phyloP scores from a whole-genome alignment of 2,113 vertebrate species.

The Colaptes auratus region DNA sequence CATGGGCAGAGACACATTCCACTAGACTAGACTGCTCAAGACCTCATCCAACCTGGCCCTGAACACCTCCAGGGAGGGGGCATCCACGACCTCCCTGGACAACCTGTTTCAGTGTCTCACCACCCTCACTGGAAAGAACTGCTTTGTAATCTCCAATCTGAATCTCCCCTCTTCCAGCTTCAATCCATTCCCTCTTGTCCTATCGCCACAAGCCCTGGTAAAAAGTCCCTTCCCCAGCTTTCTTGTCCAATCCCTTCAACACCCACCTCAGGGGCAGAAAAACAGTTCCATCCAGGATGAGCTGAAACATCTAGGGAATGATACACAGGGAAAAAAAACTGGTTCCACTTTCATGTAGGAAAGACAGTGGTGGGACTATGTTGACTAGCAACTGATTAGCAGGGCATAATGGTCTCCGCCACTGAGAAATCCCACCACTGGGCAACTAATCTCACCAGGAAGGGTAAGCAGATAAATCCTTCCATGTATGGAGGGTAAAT shows the following conservation, averaged over 20 bases:
- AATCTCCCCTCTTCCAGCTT: too few species aligned
- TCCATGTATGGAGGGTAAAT: not conserved
- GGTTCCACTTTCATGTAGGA: rapidly evolving
- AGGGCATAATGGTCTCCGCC: not conserved
- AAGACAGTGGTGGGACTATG: not conserved
- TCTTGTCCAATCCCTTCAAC: not conserved
- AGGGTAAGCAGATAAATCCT: not conserved
- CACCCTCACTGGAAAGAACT: too few species aligned
- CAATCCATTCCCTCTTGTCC: too few species aligned
- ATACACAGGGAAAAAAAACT: not conserved
- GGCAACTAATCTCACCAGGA: not conserved
- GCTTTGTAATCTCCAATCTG: too few species aligned
- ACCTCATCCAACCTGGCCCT: too few species aligned
- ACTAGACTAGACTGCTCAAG: too few species aligned
- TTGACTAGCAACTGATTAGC: not conserved
- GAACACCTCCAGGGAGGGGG: too few species aligned
- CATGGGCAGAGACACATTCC: too few species aligned
- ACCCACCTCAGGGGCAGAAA: not conserved
- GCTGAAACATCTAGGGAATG: rapidly evolving
- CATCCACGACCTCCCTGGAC: too few species aligned
- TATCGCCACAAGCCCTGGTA: too few species aligned
- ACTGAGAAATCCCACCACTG: not conserved
- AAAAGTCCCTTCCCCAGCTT: too few species aligned
- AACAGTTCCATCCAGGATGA: rapidly evolving
- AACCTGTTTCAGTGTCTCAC: too few species aligned